These are phyloP conservation scores for Balaeniceps rex DNA, from an alignment of 2,113 vertebrate species.

Conservation along the genomic window DNA sequence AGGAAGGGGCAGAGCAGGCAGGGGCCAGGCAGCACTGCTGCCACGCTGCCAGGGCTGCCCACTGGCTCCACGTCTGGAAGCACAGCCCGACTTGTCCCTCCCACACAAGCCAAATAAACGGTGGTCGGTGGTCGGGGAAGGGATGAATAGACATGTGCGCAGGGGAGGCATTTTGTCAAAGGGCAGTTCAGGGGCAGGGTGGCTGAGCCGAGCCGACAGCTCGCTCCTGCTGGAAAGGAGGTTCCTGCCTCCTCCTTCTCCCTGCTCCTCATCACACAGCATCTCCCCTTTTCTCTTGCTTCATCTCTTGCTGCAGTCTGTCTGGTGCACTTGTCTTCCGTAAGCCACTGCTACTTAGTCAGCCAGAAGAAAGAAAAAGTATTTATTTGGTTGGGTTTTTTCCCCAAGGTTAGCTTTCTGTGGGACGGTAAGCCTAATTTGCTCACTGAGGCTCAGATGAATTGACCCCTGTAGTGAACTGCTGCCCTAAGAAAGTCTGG, in stretches of 20 bases:
- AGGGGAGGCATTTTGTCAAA: not conserved
- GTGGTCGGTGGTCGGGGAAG: not conserved
- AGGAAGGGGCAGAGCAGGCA: not conserved
- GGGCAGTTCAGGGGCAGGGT: not conserved
- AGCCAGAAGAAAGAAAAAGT: not conserved
- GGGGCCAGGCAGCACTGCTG: not conserved
- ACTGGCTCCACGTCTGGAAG: not conserved
- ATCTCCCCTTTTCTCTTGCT: not conserved
- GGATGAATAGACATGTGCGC: not conserved
- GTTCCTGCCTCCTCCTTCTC: not conserved
- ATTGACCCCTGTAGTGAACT: not conserved
- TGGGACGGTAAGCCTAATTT: not conserved
- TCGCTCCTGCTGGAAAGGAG: not conserved
- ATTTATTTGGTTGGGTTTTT: not conserved
- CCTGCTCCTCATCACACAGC: not conserved
- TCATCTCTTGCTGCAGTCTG: not conserved
- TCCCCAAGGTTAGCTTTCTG: not conserved
- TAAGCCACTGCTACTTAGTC: not conserved
- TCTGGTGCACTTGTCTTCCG: not conserved
- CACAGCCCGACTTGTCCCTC: not conserved
- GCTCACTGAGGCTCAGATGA: not conserved
- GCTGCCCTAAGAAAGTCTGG: not conserved
- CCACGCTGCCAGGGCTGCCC: not conserved
- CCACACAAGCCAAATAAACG: not conserved
- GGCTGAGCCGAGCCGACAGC: not conserved